Evolutionary conservation across 2,888 invertebrate species (phyloP), one percentile per base, ranked within the genome.

Genomic region (Zonitis immaculata): DNA sequence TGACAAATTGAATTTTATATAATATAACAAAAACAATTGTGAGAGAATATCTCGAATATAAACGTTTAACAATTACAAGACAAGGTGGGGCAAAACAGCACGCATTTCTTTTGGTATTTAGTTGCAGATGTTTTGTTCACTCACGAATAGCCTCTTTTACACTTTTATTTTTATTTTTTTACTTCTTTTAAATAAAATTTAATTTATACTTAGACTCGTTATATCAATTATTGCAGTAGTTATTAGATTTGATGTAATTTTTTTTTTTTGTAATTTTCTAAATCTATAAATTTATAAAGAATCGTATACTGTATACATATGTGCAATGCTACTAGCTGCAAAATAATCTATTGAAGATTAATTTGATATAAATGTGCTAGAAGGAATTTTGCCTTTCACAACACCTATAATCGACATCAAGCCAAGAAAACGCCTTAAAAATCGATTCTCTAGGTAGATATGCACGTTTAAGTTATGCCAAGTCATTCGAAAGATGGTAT

Each of bases 401-500:
- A 53, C 50, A 56, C 53, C 56, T 52, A 56, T 56, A 56, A 56
- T 51, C 56, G 56, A 22, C 49, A 50, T 52, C 56, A 26, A 35
- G n/a, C 9, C 47, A 56, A 56, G 56, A 56, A 56, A 56, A 52
- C 56, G 56, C 56, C 52, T 56, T 52, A 52, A 56, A 56, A 56
- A 56, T 56, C 56, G 56, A 56, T 56, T 56, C 49, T 52, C 32
- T 39, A 49, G 20, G 26, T 42, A 52, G 52, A 56, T 56, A 52
- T 52, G 52, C 56, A 52, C 51, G 44, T 56, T 52, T 48, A 56
- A 56, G 50, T 56, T 50, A 56, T 56, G 56, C 52, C 32, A 56
- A 56, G 50, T 56, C 56, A 56, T 53, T 56, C 50, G 56, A 56
- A 47, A 53, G 56, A 56, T 56, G 56, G 51, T 56, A 56, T 56